Percentiles rank a stretch among this genome's conserved stretches.
phyloP scores from a whole-genome alignment of 2,797 vertebrate species.

The Geotrypetes seraphini region DNA sequence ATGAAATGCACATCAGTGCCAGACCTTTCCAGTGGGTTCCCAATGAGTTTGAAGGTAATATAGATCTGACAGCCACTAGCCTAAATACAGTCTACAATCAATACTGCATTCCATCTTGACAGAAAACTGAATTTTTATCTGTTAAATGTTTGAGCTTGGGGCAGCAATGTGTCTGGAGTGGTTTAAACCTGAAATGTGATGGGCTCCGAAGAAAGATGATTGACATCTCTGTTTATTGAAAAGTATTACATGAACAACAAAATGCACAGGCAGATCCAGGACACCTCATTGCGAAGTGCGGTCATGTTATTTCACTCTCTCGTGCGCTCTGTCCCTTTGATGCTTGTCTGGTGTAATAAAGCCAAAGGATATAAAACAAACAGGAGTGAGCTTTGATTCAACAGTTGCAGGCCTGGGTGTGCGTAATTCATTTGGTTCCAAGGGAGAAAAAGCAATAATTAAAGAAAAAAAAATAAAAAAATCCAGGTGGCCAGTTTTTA shows the following conservation, averaged over 20 bases:
- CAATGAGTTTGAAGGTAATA: constrained; percentile 43
- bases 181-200: constrained; percentile 65
- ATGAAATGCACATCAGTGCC: constrained; percentile 24
- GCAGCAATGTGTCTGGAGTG: constrained; percentile 61
- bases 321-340: constrained; percentile 50
- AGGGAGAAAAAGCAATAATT: background rate
- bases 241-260: constrained; percentile 66
- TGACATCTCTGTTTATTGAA: constrained; percentile 73
- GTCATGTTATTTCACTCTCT: constrained; percentile 55
- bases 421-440: background rate
- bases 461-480: no score
- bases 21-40: constrained; percentile 16
- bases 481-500: no score
- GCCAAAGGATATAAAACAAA: constrained; percentile 41
- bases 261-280: constrained; percentile 43
- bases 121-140: constrained; percentile 69
- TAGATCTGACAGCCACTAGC: constrained; percentile 29
- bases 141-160: constrained; percentile 59
- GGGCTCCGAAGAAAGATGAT: constrained; percentile 57
- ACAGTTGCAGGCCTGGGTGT: constrained; percentile 44
- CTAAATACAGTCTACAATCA: constrained; percentile 55
- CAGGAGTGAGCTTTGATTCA: constrained; percentile 44
- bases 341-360: constrained; percentile 59
- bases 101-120: constrained; percentile 57
- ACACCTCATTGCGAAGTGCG: constrained; percentile 42